These are phyloP conservation scores for Botrylloides violaceus DNA, from an alignment of 23 tunicate genomes.

Conservation along the genomic window DNA sequence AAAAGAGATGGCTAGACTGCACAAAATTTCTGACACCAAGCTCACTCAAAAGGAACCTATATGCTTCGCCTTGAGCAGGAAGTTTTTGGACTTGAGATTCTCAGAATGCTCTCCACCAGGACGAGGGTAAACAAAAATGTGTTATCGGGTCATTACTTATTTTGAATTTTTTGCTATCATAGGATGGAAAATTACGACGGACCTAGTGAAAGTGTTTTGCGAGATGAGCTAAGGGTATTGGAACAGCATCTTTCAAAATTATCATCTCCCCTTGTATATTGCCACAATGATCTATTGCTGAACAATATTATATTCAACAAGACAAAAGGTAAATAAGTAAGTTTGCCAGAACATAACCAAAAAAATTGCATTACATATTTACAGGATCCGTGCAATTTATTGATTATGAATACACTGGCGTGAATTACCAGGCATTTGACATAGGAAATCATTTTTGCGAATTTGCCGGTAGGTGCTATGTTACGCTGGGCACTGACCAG, in stretches of 20 bases:
- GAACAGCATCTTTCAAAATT: slow-evolving; percentile 32
- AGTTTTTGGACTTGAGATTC: slow-evolving; percentile 21
- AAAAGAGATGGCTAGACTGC: slow-evolving; percentile 68
- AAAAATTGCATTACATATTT: not conserved
- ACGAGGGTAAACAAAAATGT: not conserved
- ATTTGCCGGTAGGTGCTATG: slow-evolving; percentile 61
- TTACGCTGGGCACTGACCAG: no score
- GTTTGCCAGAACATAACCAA: not conserved
- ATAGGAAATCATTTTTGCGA: slow-evolving; percentile 92
- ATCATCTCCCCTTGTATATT: slow-evolving; percentile 57
- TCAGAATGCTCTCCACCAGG: not conserved
- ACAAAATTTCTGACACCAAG: slow-evolving; percentile 31
- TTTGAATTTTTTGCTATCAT: not conserved
- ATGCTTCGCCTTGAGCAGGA: not conserved
- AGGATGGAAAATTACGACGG: not conserved
- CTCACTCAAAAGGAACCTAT: not conserved
- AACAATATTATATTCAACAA: slow-evolving; percentile 68
- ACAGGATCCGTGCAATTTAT: slow-evolving; percentile 59
- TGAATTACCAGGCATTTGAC: slow-evolving; percentile 83
- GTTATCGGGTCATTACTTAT: not conserved
- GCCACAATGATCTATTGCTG: slow-evolving; percentile 83
- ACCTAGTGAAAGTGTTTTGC: not conserved
- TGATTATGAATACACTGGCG: slow-evolving; percentile 84
- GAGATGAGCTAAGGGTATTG: slow-evolving; percentile 34
- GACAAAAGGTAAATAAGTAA: slow-evolving; percentile 28